phyloP scores from a whole-genome alignment of 30 jellyfish, hydroid and myxozoan species.

The Turritopsis rubra region DNA sequence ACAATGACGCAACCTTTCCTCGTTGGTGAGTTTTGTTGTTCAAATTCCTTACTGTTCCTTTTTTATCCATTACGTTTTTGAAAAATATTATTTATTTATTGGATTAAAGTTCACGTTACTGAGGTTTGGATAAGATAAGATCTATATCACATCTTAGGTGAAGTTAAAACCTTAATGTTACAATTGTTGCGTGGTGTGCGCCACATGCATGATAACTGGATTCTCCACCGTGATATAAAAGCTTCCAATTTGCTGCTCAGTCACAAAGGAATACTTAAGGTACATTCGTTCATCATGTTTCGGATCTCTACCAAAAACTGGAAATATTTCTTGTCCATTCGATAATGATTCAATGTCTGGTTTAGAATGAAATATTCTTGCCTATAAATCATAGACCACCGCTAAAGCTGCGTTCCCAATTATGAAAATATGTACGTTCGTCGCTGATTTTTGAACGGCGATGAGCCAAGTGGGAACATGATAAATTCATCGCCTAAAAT shows the following conservation, averaged over 20 bases:
- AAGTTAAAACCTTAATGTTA: slow-evolving; percentile 86
- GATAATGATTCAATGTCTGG: too few relatives aligned
- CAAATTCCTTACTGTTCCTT: not conserved
- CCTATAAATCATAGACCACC: too few relatives aligned
- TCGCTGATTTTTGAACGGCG: too few relatives aligned
- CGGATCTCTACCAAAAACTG: too few relatives aligned
- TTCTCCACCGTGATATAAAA: slow-evolving; percentile 96
- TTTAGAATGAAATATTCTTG: too few relatives aligned
- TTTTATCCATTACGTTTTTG: not conserved
- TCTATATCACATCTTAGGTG: slow-evolving; percentile 80
- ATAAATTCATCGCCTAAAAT: too few relatives aligned
- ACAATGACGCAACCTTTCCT: slow-evolving; percentile 97
- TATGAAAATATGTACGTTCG: too few relatives aligned
- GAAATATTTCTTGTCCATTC: too few relatives aligned
- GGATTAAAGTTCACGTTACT: not conserved
- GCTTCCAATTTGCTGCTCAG: slow-evolving; percentile 91
- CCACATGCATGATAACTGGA: slow-evolving; percentile 99
- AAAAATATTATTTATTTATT: not conserved
- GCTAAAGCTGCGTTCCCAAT: too few relatives aligned
- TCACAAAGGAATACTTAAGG: slow-evolving; percentile 98
- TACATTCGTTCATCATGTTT: slow-evolving; percentile 70
- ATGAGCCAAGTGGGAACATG: too few relatives aligned
- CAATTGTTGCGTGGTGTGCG: slow-evolving; percentile 88
- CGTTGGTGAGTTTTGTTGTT: slow-evolving; percentile 48
- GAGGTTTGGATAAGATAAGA: slow-evolving; percentile 82